Evolutionary conservation across 2,888 invertebrate species (phyloP), one percentile per base, ranked within the genome.

Genomic region (Eupithecia abbreviata): DNA sequence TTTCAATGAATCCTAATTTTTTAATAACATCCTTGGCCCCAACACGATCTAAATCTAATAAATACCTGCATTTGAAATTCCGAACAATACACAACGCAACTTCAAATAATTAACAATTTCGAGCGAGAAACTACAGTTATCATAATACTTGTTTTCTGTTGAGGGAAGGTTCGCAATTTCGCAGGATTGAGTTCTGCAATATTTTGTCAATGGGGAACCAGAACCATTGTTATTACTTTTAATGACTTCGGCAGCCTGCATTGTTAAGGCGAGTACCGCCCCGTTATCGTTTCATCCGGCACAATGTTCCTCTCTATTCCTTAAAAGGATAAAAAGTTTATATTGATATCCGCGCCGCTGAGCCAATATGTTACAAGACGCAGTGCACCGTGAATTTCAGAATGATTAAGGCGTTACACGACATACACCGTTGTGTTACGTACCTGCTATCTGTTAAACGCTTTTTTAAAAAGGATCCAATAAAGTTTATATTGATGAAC

Each of bases 301-400:
- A 30, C 30, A 62, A 4, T 62, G 7, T 30, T 62, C 62, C 18
- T 62, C 62, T 30, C 30, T 4, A 62, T 10, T 30, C 62, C 30
- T 0, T 10, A 51, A 30, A 58, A 30, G 18, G 3, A 58, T 18
- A 2, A 18, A 10, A 58, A 58, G 58, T 58, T 58, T 58, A 18
- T 58, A 62, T 30, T 30, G 62, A 30, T 58, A 7, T 58, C 18
- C 58, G 58, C 58, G 51, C 9, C 9, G 9, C 10, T 62, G 30
- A 1, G n/a, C 15, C 4, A 45, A 45, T 43, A 45, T 15, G 15
- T 7, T n/a, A 42, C 45, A 7, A n/a, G 10, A 43, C 15, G 67
- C 67, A 42, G 67, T 68, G 67, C 67, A n/a, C 67, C 67, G 70
- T 70, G 70, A 49, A 70, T 70, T 70, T 49, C 49, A 70, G 70